These are phyloP conservation scores for Gephyroberyx darwinii DNA, from an alignment of 2,797 vertebrate species.

Conservation along the genomic window DNA sequence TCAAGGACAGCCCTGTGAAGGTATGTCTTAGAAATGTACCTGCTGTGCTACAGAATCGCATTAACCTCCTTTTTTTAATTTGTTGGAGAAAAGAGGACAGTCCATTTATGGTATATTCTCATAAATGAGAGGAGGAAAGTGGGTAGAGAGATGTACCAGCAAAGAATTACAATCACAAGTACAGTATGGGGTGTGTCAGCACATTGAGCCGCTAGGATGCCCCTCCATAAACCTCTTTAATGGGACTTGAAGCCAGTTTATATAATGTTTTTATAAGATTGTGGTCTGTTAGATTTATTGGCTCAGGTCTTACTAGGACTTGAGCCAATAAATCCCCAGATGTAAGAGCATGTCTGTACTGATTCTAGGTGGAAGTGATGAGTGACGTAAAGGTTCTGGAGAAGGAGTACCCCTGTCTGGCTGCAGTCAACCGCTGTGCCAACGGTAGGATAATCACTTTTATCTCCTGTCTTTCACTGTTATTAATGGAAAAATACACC, in stretches of 20 bases:
- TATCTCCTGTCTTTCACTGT: neutral
- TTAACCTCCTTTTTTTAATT: neutral
- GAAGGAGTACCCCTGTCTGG: constrained; percentile 84
- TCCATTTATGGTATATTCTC: neutral
- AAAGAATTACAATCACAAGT: no score
- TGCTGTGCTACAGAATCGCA: neutral
- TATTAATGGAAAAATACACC: no score
- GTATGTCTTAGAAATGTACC: constrained; percentile 44
- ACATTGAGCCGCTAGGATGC: no score
- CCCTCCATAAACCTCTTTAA: no score
- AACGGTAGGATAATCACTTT: constrained; percentile 67
- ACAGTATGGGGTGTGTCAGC: no score
- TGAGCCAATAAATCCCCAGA: neutral
- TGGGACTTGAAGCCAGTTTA: no score
- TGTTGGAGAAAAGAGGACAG: no score
- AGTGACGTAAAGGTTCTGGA: constrained; percentile 74
- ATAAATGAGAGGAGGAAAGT: neutral
- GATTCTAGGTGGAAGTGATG: constrained; percentile 78
- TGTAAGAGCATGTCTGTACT: neutral
- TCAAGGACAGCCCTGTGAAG: constrained; percentile 78
- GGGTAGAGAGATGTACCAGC: no score
- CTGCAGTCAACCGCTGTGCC: constrained; percentile 86
- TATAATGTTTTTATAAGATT: no score
- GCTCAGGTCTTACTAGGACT: neutral
- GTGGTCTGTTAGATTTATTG: neutral